phyloP scores from a whole-genome alignment of 53 echinoderm and acorn worm species.

The Arbacia lixula region DNA sequence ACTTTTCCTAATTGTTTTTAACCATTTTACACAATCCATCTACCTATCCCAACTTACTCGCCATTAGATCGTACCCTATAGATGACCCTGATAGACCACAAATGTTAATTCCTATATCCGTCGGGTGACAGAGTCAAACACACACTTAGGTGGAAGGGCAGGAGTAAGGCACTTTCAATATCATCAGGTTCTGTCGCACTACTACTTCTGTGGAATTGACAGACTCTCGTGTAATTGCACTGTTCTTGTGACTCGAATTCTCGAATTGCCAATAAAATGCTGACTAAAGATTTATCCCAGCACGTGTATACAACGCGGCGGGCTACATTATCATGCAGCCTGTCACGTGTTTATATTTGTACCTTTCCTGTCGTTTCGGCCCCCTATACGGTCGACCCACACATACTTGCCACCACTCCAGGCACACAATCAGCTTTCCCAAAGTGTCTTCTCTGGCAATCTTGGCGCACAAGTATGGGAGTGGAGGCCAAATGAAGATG shows the following conservation, averaged over 20 bases:
- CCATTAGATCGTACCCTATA: no score
- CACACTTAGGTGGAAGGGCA: no score
- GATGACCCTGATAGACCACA: no score
- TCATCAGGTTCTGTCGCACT: conserved; percentile 21
- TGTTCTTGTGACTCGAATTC: conserved; percentile 39
- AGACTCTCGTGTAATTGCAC: conserved; percentile 32
- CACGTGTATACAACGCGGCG: background rate
- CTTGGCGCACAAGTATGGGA: conserved; percentile 19
- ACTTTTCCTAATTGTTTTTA: no score
- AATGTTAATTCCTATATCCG: no score
- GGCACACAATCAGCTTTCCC: conserved; percentile 31
- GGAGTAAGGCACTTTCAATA: conserved; percentile 52
- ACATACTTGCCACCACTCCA: conserved; percentile 4
- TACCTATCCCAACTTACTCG: no score
- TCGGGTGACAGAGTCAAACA: no score
- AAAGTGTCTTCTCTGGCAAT: conserved; percentile 17
- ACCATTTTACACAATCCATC: no score
- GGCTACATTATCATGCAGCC: conserved; percentile 6
- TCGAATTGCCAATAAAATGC: conserved; percentile 38
- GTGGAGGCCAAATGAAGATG: background rate
- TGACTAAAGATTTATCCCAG: conserved; percentile 13
- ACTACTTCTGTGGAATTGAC: conserved; percentile 31
- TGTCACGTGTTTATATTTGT: conserved; percentile 36
- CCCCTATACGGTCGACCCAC: conserved; percentile 26
- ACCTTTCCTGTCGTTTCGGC: conserved; percentile 31